Base-by-base conservation (phyloP, 2,888 invertebrate species). In the Thereva nobilitata region DNA sequence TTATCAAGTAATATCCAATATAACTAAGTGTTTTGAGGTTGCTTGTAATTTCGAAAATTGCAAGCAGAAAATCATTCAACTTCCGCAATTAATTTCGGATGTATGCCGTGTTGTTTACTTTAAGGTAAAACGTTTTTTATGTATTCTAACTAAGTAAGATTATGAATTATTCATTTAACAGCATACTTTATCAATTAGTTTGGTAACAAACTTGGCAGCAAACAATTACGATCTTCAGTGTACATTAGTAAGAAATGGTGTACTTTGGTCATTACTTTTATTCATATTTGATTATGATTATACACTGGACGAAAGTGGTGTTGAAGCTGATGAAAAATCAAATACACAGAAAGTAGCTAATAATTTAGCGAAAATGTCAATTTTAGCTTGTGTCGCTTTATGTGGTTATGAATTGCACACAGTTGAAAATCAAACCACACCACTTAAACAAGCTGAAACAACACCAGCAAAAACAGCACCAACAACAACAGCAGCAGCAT, bases 281-380 rank as follows among this genome's bases (percentile, higher is more conserved):
- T 92, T 93, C 73, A 89, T 93, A 79, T 94, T 99, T 80, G 90
- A 90, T 69, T 99, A 97, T 80, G 99, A 99, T 83, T 99, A 91
- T 82, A 99, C 99, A 4, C 84, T 99, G 72, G 92, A 97, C 67
- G 98, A 99, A 83, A 94, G 97, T 59, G 98, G 97, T 0, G 92
- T 97, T 0, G 91, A 93, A 73, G 87, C 89, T 35, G 89, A 86
- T 72, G 91, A 91, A 74, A 89, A 92, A 59, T 87, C 90, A 4
- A 97, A 96, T 79, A 91, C 93, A 65, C 88, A 97, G 86, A 95
- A 97, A 81, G 87, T 93, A 34, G 88, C 93, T n/a, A 99, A 99
- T 78, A 89, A 90, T 73, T 83, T 99, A 72, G 97, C 98, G 0
- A 91, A 93, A 78, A 86, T 92, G 76, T 90, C 94, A 57, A 87